Evolutionary conservation across 2,113 vertebrate species (phyloP).

Genomic region (Cephalopholis sonnerati): DNA sequence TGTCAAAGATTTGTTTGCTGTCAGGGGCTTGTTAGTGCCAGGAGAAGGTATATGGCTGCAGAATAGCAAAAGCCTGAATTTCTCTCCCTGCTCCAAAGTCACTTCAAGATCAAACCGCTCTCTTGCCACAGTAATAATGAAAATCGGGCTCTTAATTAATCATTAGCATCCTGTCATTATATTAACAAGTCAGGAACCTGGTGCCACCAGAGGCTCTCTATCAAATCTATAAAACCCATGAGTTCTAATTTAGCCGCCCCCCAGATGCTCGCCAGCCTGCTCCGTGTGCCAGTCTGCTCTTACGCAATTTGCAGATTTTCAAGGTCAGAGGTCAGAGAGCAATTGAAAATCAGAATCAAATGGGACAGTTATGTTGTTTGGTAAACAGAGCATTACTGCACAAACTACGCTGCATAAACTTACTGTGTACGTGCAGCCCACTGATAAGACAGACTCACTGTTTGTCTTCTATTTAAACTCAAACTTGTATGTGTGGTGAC

Average conservation of each 20-base stretch:
- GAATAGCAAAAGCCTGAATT: constrained; percentile 68
- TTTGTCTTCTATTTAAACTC: constrained; percentile 27
- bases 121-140: constrained; percentile 68
- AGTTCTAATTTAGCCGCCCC: constrained; percentile 62
- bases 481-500: neutral
- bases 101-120: constrained; percentile 77
- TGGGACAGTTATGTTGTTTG: neutral
- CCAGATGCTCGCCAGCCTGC: constrained; percentile 27
- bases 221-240: constrained; percentile 65
- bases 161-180: constrained; percentile 74
- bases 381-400: constrained; percentile 20
- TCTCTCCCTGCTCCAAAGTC: constrained; percentile 77
- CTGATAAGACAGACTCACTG: constrained; percentile 10
- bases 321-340: constrained; percentile 9
- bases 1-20: constrained; percentile 84
- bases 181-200: constrained; percentile 66
- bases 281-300: constrained; percentile 19
- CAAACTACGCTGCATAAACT: constrained; percentile 9
- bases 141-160: constrained; percentile 74
- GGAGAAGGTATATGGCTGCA: constrained; percentile 59
- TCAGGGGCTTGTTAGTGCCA: constrained; percentile 73
- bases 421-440: neutral
- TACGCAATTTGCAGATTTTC: constrained; percentile 14
- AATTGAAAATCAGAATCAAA: constrained; percentile 17
- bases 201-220: constrained; percentile 53